A percentile compares a stretch with the other conserved stretches of the same genome.
Evolutionary conservation across 1,140 invertebrate species (phyloP).

Genomic region (Pantala flavescens): DNA sequence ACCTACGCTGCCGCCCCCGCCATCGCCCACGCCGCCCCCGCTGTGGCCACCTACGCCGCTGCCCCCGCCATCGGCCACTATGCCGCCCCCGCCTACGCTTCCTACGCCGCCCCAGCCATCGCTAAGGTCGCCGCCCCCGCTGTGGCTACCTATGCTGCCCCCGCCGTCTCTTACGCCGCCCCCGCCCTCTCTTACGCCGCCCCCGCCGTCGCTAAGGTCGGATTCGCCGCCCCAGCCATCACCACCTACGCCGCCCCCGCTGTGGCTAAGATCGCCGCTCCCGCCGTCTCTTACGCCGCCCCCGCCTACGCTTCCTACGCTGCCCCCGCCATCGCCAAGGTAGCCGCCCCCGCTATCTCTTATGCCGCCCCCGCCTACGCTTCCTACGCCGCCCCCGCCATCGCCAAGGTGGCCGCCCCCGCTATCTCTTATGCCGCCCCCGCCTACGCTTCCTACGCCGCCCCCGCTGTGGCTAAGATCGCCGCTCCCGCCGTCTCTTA

Average conservation of each 20-base stretch:
- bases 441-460: slow-evolving; percentile 16
- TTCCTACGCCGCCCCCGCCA: slow-evolving; percentile 11
- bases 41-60: not conserved
- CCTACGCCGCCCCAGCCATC: slow-evolving; percentile 22
- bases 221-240: not conserved
- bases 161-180: slow-evolving; percentile 17
- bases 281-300: slow-evolving; percentile 6
- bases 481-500: not conserved
- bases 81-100: slow-evolving; percentile 17
- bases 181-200: slow-evolving; percentile 44
- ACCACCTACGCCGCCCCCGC: slow-evolving; percentile 1
- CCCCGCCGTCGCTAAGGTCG: slow-evolving; percentile 43
- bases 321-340: slow-evolving; percentile 12
- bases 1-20: slow-evolving; percentile 18
- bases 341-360: slow-evolving; percentile 14
- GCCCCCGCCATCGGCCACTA: not conserved
- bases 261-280: not conserved
- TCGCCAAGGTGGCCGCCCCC: slow-evolving; percentile 1
- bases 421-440: slow-evolving; percentile 21
- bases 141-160: slow-evolving; percentile 9
- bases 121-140: slow-evolving; percentile 17
- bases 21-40: slow-evolving; percentile 9
- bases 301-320: slow-evolving; percentile 15
- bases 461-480: slow-evolving; percentile 7
- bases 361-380: slow-evolving; percentile 17